Base-by-base conservation (phyloP, 2,113 vertebrate genomes). In the Turnix velox region DNA sequence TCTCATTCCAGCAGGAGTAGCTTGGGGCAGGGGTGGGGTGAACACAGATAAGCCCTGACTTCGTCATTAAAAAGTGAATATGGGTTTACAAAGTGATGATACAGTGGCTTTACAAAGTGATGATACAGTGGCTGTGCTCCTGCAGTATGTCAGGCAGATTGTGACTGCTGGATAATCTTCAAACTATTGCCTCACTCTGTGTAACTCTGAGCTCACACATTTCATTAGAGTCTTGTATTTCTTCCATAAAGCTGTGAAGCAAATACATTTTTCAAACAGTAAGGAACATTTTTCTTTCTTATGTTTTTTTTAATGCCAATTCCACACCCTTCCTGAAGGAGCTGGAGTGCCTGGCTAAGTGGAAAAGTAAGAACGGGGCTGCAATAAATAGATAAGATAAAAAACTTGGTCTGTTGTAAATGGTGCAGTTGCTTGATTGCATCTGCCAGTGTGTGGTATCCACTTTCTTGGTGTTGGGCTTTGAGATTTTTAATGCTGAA, bases 341-440 rank as follows among this genome's bases (percentile, higher is more conserved):
- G 51, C 59, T n/a, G 35, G 68, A 77, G 51, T 49, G 55, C 51
- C 87, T 91, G 75, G 54, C 59, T 85, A 73, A 77, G 71, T 83
- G 90, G 67, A 91, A 88, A 91, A 80, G 67, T 90, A 96, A 77
- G 54, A 73, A 48, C 49, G 58, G 49, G 51, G 73, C 85, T 93
- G 79, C 76, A 93, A 76, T 62, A 84, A 82, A 92, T 12, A 93
- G 75, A 54, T 91, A 94, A 95, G 84, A 84, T 13, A 5, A 87
- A 91, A 92, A 94, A 79, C 73, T 76, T 87, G 58, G 59, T 88
- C 61, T 89, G 0, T 85, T 76, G 85, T 80, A 83, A 90, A 77
- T 71, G 35, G 35, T 80, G 79, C 42, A 88, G 79, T 88, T 77
- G 82, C 82, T 82, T 91, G 92, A 94, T 84, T 85, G 46, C 72